Percentiles rank a stretch among this genome's conserved stretches.
phyloP scores from a whole-genome alignment of 2,888 invertebrate species.

The Zaprionus obscuricornis region DNA sequence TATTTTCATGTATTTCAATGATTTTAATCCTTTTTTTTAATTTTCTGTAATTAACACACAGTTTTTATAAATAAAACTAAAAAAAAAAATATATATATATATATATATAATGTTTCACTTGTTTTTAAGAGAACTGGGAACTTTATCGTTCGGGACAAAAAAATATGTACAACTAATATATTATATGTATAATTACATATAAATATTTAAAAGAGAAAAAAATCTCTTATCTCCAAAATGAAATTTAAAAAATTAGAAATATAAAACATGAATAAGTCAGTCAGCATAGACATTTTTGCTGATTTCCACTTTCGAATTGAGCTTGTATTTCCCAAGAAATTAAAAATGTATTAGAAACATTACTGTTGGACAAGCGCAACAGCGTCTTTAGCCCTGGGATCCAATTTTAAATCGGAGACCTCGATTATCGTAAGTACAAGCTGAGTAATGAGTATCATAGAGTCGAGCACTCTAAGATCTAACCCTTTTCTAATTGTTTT shows the following conservation, averaged over 20 bases:
- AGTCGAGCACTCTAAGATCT: no score
- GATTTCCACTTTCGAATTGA: constrained; percentile 2
- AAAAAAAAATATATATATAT: constrained; percentile 35
- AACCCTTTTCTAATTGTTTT: no score
- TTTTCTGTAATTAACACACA: constrained; percentile 62
- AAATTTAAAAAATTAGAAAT: constrained; percentile 8
- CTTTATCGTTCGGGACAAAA: not conserved
- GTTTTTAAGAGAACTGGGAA: not conserved
- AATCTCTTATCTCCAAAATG: not conserved
- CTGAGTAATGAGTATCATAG: no score
- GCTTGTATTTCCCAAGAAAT: not conserved
- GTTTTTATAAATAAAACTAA: constrained; percentile 71
- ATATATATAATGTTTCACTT: not conserved
- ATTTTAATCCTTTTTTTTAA: constrained; percentile 37
- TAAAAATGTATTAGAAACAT: not conserved
- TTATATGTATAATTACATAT: no score
- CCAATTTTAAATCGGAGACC: no score
- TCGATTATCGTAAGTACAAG: no score
- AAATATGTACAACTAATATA: no score
- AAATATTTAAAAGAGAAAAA: not conserved
- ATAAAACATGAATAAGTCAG: no score
- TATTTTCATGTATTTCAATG: constrained; percentile 32
- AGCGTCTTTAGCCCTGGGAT: no score
- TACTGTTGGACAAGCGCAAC: no score
- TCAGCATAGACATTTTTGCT: not conserved